A percentile compares a stretch with the other conserved stretches of the same genome.
These are phyloP conservation scores for Brachystomella parvula DNA, from an alignment of 1,140 invertebrate genomes.

Conservation along the genomic window DNA sequence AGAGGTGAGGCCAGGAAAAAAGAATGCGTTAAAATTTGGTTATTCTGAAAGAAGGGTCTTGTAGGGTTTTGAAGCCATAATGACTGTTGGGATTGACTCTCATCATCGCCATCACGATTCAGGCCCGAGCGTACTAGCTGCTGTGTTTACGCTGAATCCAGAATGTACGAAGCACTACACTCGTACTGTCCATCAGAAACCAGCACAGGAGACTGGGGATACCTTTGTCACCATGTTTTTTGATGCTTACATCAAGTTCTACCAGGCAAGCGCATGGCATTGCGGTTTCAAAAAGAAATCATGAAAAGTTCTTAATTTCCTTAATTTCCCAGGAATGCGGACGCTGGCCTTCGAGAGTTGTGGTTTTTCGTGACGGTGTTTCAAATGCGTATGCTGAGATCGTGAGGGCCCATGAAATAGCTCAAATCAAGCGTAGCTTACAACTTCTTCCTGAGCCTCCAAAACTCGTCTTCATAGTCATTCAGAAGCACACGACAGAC, in stretches of 20 bases:
- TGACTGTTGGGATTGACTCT: constrained; percentile 83
- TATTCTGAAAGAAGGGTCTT: constrained; percentile 13
- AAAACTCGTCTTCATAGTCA: constrained; percentile 64
- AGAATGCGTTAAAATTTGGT: constrained; percentile 20
- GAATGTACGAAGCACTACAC: constrained; percentile 69
- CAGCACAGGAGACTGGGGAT: constrained; percentile 66
- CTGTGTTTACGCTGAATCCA: constrained; percentile 71
- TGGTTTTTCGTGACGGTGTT: constrained; percentile 86
- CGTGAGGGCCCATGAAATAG: constrained; percentile 65
- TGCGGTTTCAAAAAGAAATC: neutral
- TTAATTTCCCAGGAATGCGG: constrained; percentile 53
- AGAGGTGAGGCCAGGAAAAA: constrained; percentile 35
- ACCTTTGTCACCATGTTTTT: constrained; percentile 39
- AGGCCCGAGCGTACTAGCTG: constrained; percentile 56
- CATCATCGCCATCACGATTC: constrained; percentile 58
- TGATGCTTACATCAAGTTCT: neutral
- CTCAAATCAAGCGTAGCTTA: constrained; percentile 61
- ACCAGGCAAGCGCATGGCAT: neutral
- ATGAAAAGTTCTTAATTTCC: too few species aligned
- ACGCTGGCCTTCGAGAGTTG: constrained; percentile 61
- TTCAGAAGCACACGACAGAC: constrained; percentile 85
- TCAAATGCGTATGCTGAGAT: constrained; percentile 71
- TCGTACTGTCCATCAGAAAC: constrained; percentile 56
- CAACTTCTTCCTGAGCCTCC: constrained; percentile 46
- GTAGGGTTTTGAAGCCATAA: constrained; percentile 47